Conservation (phyloP, 2,888 invertebrate species). For the Homarus gammarus region DNA sequence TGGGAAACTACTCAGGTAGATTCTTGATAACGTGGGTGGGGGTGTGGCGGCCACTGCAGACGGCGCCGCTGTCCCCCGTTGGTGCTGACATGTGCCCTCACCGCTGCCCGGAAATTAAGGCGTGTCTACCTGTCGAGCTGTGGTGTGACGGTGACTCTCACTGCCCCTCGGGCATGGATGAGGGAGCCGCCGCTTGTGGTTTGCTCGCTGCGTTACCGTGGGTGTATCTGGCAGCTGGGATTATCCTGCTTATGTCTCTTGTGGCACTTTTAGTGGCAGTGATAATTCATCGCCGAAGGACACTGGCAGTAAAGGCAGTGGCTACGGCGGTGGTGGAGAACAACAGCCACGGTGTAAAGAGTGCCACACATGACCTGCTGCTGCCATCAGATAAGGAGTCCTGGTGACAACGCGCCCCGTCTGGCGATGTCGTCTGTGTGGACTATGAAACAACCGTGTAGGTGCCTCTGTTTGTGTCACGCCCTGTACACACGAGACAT, state of each 20-base stretch:
- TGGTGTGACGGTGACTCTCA: conserved; percentile 90
- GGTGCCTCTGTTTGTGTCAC: not conserved
- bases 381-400: conserved; percentile 82
- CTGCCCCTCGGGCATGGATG: conserved; percentile 90
- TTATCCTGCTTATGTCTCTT: conserved; percentile 61
- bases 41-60: conserved; percentile 81
- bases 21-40: conserved; percentile 90
- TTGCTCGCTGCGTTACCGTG: conserved; percentile 70
- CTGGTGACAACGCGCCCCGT: conserved; percentile 84
- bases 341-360: conserved; percentile 71
- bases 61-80: conserved; percentile 78
- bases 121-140: conserved; percentile 86
- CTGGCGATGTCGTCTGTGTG: conserved; percentile 76
- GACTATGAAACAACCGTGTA: conserved; percentile 78
- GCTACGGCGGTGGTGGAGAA: conserved; percentile 66
- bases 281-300: conserved; percentile 62
- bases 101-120: conserved; percentile 73
- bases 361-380: conserved; percentile 68
- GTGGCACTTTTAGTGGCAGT: conserved; percentile 67
- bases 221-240: conserved; percentile 68
- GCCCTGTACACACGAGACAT: not conserved
- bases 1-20: conserved; percentile 86
- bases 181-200: conserved; percentile 82
- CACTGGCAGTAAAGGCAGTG: conserved; percentile 56
- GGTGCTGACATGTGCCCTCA: conserved; percentile 72